Conservation (phyloP, 2,888 invertebrate genomes). For the Doris montereyensis region DNA sequence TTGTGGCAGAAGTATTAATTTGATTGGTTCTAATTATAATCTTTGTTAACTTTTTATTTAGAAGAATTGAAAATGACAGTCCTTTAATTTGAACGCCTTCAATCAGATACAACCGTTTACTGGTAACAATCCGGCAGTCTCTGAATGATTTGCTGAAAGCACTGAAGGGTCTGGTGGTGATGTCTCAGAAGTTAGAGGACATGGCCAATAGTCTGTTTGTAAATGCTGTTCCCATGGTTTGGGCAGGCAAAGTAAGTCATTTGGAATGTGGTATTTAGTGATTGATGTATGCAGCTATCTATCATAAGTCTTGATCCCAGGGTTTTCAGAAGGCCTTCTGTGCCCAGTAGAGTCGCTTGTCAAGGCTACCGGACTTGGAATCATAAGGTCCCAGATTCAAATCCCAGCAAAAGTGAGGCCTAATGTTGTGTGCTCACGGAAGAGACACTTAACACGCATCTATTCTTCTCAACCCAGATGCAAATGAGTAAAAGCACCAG, state of each 20-base stretch:
- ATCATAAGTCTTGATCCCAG: too few relatives aligned
- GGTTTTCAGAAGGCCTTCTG: too few relatives aligned
- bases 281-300: too few relatives aligned
- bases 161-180: slow-evolving; percentile 83
- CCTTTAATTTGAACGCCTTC: background rate
- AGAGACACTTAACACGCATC: too few relatives aligned
- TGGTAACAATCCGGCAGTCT: slow-evolving; percentile 72
- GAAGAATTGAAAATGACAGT: background rate
- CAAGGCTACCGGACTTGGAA: too few relatives aligned
- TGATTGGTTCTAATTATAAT: background rate
- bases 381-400: too few relatives aligned
- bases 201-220: slow-evolving; percentile 80
- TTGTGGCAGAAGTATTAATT: background rate
- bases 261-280: too few relatives aligned
- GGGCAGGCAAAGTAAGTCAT: slow-evolving; percentile 78
- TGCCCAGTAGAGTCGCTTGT: too few relatives aligned
- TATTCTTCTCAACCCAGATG: too few relatives aligned
- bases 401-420: too few relatives aligned
- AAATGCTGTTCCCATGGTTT: slow-evolving; percentile 81
- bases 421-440: too few relatives aligned
- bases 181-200: slow-evolving; percentile 83
- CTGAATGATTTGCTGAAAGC: slow-evolving; percentile 79
- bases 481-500: too few relatives aligned
- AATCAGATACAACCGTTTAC: slow-evolving; percentile 70
- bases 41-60: background rate